Base-by-base conservation (phyloP, 2,888 invertebrate genomes). In the Campopleginae sp. region DNA sequence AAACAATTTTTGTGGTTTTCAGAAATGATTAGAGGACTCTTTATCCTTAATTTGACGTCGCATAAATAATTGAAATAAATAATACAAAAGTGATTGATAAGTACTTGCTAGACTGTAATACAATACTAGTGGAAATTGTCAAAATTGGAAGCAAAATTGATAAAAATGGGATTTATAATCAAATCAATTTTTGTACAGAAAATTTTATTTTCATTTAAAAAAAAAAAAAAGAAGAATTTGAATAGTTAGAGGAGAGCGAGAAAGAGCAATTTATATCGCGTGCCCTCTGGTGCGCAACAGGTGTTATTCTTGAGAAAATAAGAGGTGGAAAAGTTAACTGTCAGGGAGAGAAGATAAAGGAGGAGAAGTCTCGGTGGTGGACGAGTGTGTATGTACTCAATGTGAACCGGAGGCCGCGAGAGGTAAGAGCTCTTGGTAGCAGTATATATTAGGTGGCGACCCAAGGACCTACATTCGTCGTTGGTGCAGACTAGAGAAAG, bases 381-480 rank as follows among this genome's bases (percentile, higher is more conserved):
- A 75, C 83, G 81, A 82, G 81, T 77, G 81, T 77, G 76, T 84
- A 48, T 71, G 75, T 71, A 82, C 68, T 63, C 58, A 63, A 42
- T 66, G 65, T 74, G 74, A 74, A 48, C 76, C 71, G 14, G 70
- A 76, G 82, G 81, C 81, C 80, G 58, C 72, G 85, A 80, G 51
- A 86, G 85, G 80, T 75, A 63, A n/a, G 48, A 77, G 82, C 79
- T 75, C 87, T 61, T 17, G 82, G 82, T 85, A 82, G 84, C 90
- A 90, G 84, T 91, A 90, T 90, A 90, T 89, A 75, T 80, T 66
- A 91, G 89, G 89, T 92, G 91, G 87, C 91, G 92, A 92, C 91
- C 90, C 89, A 88, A 89, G 92, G 92, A 93, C 93, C 93, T 93
- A 93, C 93, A 93, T 93, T 87, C 82, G 82, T 81, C 76, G 75